phyloP scores from a whole-genome alignment of 1,140 invertebrate species.

The Micrasema longulum region DNA sequence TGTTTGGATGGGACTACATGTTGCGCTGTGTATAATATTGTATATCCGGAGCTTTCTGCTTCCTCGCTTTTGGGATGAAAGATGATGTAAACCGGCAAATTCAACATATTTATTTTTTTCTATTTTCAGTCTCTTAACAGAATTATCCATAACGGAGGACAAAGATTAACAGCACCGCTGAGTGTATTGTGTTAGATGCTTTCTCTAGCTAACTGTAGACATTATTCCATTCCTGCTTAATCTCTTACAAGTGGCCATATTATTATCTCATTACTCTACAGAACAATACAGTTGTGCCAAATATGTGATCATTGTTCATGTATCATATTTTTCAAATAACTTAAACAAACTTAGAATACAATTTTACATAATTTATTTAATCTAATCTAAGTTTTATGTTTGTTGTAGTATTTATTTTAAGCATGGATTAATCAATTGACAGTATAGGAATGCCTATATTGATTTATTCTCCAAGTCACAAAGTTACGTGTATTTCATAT shows the following conservation, averaged over 20 bases:
- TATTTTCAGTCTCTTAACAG: slow-evolving; percentile 68
- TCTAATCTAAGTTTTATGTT: not conserved
- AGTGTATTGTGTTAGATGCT: slow-evolving; percentile 45
- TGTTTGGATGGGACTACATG: slow-evolving; percentile 15
- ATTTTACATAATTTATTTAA: slow-evolving; percentile 15
- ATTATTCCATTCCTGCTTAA: slow-evolving; percentile 7
- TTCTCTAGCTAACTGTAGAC: slow-evolving; percentile 28
- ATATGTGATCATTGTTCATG: slow-evolving; percentile 36
- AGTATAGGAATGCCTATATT: slow-evolving; percentile 17
- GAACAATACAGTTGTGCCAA: slow-evolving; percentile 43
- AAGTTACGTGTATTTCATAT: slow-evolving; percentile 32
- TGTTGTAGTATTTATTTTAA: slow-evolving; percentile 29
- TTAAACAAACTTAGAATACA: slow-evolving; percentile 3
- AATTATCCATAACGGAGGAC: slow-evolving; percentile 67
- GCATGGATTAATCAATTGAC: slow-evolving; percentile 29
- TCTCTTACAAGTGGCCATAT: not conserved
- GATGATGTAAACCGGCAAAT: not conserved
- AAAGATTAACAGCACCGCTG: slow-evolving; percentile 53
- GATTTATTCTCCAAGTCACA: slow-evolving; percentile 23
- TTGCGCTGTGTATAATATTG: slow-evolving; percentile 5
- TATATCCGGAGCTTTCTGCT: slow-evolving; percentile 13
- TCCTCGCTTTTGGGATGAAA: slow-evolving; percentile 5
- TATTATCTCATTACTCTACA: slow-evolving; percentile 16
- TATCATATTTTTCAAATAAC: not conserved
- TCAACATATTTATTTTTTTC: slow-evolving; percentile 50